Conservation (phyloP, 2,888 invertebrate species). For the Drosophila ezoana region DNA sequence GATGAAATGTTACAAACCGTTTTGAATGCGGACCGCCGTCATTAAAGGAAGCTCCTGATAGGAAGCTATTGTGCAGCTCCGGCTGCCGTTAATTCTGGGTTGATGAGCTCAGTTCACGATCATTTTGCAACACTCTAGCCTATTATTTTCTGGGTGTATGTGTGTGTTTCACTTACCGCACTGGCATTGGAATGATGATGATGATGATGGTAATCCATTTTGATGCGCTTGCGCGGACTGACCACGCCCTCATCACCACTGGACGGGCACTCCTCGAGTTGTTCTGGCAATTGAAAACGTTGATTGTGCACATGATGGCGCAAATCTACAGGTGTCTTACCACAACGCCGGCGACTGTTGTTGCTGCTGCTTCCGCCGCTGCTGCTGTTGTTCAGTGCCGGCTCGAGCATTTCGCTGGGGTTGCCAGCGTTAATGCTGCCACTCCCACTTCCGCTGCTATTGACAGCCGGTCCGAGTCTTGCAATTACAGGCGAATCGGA, state of each 20-base stretch:
- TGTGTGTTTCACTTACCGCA: slow-evolving; percentile 74
- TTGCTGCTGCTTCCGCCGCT: slow-evolving; percentile 9
- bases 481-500: slow-evolving; percentile 82
- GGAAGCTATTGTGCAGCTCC: no score
- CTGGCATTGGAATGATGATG: slow-evolving; percentile 85
- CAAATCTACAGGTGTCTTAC: slow-evolving; percentile 86
- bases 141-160: not conserved
- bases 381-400: slow-evolving; percentile 49
- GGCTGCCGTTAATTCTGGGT: no score
- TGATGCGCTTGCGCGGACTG: slow-evolving; percentile 88
- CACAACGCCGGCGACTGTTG: slow-evolving; percentile 84
- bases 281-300: slow-evolving; percentile 89
- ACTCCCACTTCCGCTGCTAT: slow-evolving; percentile 63
- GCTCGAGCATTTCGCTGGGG: slow-evolving; percentile 69
- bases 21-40: no score
- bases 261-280: slow-evolving; percentile 89
- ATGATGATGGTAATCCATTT: slow-evolving; percentile 87
- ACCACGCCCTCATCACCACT: slow-evolving; percentile 88
- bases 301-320: slow-evolving; percentile 89
- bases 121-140: not conserved
- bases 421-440: slow-evolving; percentile 44
- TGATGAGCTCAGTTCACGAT: not conserved
- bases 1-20: no score
- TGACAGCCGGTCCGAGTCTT: slow-evolving; percentile 79
- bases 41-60: no score